Evolutionary conservation across 2,797 vertebrate species (phyloP).

Genomic region (Buphagus erythrorhynchus): DNA sequence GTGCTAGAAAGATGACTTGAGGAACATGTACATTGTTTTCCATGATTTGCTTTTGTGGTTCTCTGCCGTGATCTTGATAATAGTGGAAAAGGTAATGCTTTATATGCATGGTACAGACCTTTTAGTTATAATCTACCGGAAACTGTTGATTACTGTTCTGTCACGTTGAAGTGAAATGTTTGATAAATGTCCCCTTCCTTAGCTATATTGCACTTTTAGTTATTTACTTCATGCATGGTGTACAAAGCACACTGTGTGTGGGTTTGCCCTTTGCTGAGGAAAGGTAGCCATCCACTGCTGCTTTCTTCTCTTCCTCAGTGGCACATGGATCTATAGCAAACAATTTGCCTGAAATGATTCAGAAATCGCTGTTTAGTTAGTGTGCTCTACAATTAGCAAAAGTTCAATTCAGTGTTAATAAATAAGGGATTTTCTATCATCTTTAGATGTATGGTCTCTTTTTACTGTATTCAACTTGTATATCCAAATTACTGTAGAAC

Average conservation of each 20-base stretch:
- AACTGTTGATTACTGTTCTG: not conserved
- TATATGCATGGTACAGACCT: not conserved
- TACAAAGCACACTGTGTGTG: not conserved
- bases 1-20: not conserved
- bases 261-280: not conserved
- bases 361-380: not conserved
- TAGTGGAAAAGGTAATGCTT: not conserved
- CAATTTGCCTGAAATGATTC: not conserved
- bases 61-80: not conserved
- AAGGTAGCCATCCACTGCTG: not conserved
- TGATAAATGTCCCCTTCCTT: not conserved
- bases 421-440: not conserved
- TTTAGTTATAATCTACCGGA: not conserved
- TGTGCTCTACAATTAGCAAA: not conserved
- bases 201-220: not conserved
- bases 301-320: not conserved
- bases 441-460: not conserved
- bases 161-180: accelerated
- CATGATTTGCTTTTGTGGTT: not conserved
- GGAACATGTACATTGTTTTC: not conserved
- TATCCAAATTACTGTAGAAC: not conserved
- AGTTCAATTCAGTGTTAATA: not conserved
- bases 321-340: not conserved
- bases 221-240: not conserved
- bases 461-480: not conserved